phyloP scores from a whole-genome alignment of 1,140 invertebrate species.

The Musca vetustissima region DNA sequence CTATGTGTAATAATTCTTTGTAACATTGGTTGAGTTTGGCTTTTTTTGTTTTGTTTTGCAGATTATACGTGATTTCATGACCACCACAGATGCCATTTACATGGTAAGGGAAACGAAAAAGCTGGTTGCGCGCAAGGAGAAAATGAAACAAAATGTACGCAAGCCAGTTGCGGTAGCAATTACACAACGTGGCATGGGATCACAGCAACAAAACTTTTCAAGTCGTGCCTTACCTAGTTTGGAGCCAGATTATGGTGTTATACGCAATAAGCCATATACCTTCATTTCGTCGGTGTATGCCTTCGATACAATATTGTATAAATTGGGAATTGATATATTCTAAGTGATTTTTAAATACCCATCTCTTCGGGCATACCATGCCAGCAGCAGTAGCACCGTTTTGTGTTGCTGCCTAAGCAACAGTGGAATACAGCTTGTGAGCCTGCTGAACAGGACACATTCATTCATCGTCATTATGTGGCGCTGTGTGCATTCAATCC shows the following conservation, averaged over 20 bases:
- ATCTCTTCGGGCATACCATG: too few relatives aligned
- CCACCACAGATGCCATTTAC: constrained; percentile 48
- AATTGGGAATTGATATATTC: constrained; percentile 42
- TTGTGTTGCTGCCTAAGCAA: too few relatives aligned
- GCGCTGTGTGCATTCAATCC: too few relatives aligned
- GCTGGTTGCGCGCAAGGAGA: constrained; percentile 52
- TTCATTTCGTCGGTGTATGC: constrained; percentile 54
- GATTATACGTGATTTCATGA: constrained; percentile 53
- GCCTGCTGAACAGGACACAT: too few relatives aligned
- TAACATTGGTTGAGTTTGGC: neutral
- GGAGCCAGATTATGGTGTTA: constrained; percentile 51
- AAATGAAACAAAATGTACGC: constrained; percentile 52
- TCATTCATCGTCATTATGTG: too few relatives aligned
- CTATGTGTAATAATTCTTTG: neutral
- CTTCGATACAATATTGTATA: constrained; percentile 48
- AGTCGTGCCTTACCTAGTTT: constrained; percentile 41
- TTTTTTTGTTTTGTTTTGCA: constrained; percentile 28
- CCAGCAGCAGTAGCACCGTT: too few relatives aligned
- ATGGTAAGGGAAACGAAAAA: constrained; percentile 53
- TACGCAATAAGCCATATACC: constrained; percentile 45
- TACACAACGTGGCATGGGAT: neutral
- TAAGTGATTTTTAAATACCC: constrained; percentile 22
- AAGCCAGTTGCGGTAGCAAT: constrained; percentile 32
- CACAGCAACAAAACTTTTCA: constrained; percentile 32
- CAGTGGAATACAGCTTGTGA: too few relatives aligned